Evolutionary conservation across 2,797 vertebrate species (phyloP).

Genomic region (Corythornis leucogaster): DNA sequence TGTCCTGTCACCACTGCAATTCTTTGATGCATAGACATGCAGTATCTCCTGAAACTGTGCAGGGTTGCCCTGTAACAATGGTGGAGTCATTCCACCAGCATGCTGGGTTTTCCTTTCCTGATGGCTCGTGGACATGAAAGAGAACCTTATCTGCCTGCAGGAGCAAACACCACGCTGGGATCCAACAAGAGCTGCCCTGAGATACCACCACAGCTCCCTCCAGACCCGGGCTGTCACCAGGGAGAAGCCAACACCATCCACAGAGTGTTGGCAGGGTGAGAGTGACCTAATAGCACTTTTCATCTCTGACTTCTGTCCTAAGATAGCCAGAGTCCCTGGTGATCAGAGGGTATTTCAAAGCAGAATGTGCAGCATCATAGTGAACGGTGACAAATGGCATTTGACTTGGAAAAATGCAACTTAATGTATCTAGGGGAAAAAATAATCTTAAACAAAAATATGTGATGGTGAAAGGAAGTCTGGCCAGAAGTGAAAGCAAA

Average conservation of each 20-base stretch:
- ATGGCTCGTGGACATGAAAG: slow-evolving; percentile 52
- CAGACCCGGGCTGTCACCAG: background rate
- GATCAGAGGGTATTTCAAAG: slow-evolving; percentile 33
- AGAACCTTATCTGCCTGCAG: slow-evolving; percentile 31
- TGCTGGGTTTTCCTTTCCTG: slow-evolving; percentile 3
- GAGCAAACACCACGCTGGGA: background rate
- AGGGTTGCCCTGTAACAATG: slow-evolving; percentile 33
- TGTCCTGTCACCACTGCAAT: rapidly evolving
- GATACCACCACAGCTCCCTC: background rate
- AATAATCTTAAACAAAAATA: slow-evolving; percentile 21
- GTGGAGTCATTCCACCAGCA: background rate
- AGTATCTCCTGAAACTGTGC: slow-evolving; percentile 48
- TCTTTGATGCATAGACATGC: background rate
- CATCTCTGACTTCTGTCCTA: background rate
- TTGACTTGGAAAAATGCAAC: background rate
- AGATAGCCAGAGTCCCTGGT: background rate
- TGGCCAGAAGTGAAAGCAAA: background rate
- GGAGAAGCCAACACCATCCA: background rate
- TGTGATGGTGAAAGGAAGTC: background rate
- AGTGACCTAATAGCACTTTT: slow-evolving; percentile 17
- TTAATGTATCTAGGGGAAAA: background rate
- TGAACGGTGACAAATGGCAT: background rate
- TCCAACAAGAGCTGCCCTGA: background rate
- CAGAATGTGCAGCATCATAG: background rate
- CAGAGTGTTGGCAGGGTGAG: background rate